phyloP scores from a whole-genome alignment of 2,888 invertebrate genomes.

The Elysia crispata region DNA sequence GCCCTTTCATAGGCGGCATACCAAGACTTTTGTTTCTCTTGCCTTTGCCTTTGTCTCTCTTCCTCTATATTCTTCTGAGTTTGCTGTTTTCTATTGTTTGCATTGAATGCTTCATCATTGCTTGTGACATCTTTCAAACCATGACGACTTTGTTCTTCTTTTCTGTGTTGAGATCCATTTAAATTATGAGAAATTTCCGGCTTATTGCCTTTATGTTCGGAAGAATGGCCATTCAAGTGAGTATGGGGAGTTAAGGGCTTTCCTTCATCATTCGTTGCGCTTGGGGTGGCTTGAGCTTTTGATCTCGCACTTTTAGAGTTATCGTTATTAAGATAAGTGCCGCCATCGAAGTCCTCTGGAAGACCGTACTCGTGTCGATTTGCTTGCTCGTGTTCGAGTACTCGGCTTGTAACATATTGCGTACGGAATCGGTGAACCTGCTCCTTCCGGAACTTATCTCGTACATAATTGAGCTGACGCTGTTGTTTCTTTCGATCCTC shows the following conservation, averaged over 20 bases:
- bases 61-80: too few species aligned
- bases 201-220: neutral
- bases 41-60: neutral
- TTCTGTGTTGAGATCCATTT: too few species aligned
- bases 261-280: neutral
- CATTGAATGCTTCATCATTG: too few species aligned
- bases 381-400: conserved; percentile 64
- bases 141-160: neutral
- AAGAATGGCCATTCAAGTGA: neutral
- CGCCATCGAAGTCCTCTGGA: conserved; percentile 57
- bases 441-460: conserved; percentile 63
- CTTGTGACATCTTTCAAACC: too few species aligned
- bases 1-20: neutral
- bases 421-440: conserved; percentile 66
- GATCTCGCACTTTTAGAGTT: neutral
- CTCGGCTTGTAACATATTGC: conserved; percentile 69
- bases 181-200: neutral
- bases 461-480: conserved; percentile 56
- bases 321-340: neutral
- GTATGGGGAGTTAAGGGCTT: neutral
- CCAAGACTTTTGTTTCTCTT: neutral
- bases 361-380: conserved; percentile 65
- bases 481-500: conserved; percentile 48
- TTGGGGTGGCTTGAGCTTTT: neutral
- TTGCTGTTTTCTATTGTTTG: too few species aligned